Conservation (phyloP, 2,888 invertebrate genomes). For the Orgyia antiqua region DNA sequence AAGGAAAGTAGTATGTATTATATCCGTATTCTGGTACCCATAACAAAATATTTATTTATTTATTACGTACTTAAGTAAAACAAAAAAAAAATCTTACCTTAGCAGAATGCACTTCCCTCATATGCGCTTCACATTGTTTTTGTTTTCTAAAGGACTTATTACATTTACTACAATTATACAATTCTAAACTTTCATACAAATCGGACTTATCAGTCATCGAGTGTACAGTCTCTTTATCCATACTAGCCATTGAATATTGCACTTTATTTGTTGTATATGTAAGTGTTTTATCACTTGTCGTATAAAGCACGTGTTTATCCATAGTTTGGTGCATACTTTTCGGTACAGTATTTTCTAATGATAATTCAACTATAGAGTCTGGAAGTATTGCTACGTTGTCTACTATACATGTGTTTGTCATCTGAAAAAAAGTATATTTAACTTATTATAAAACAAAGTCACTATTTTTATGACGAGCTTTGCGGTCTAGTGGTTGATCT, state of each 20-base stretch:
- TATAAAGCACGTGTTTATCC: constrained; percentile 62
- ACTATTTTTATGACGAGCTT: too few relatives aligned
- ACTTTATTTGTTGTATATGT: constrained; percentile 50
- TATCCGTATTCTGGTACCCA: too few relatives aligned
- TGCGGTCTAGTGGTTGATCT: too few relatives aligned
- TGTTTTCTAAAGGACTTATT: constrained; percentile 80
- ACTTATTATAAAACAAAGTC: too few relatives aligned
- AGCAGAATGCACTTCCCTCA: constrained; percentile 74
- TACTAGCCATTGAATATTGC: constrained; percentile 57
- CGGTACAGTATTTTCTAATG: constrained; percentile 61
- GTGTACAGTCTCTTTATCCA: constrained; percentile 44
- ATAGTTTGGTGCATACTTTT: constrained; percentile 66
- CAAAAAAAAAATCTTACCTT: constrained; percentile 33
- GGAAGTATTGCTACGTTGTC: constrained; percentile 63
- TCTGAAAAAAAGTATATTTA: constrained; percentile 43
- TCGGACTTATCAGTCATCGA: constrained; percentile 44
- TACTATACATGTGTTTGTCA: constrained; percentile 66
- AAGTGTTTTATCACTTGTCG: constrained; percentile 53
- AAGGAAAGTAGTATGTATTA: too few relatives aligned
- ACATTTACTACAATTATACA: constrained; percentile 59
- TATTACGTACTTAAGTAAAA: too few relatives aligned
- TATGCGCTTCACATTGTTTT: constrained; percentile 80
- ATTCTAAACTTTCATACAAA: constrained; percentile 50
- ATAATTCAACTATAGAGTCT: constrained; percentile 68
- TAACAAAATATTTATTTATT: too few relatives aligned